phyloP scores from a whole-genome alignment of 2,888 invertebrate species.

The Lumbricus terrestris region DNA sequence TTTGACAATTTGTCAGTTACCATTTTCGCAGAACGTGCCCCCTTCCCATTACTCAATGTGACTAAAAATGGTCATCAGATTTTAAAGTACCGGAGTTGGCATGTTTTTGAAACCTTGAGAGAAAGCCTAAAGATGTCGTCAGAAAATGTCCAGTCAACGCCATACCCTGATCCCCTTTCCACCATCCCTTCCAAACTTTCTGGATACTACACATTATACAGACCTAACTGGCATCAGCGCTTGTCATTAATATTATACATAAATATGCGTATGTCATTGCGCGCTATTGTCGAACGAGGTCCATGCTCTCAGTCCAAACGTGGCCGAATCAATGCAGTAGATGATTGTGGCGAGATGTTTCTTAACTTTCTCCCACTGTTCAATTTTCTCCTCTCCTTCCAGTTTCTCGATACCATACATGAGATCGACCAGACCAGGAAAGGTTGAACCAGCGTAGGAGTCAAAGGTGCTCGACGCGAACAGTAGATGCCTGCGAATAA shows the following conservation, averaged over 20 bases:
- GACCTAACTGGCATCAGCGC: not conserved
- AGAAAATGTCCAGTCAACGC: no score
- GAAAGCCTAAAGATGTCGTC: no score
- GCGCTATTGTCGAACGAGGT: not conserved
- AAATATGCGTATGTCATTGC: not conserved
- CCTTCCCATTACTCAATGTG: no score
- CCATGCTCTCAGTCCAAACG: not conserved
- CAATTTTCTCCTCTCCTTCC: not conserved
- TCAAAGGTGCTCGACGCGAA: slow-evolving; percentile 53
- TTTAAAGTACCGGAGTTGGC: no score
- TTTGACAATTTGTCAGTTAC: no score
- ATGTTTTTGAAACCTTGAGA: no score
- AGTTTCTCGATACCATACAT: slow-evolving; percentile 44
- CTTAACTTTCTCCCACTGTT: slow-evolving; percentile 21
- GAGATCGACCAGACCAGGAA: slow-evolving; percentile 52
- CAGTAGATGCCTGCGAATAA: slow-evolving; percentile 47
- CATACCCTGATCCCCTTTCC: no score
- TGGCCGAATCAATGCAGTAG: slow-evolving; percentile 12
- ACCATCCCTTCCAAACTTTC: no score
- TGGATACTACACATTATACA: no score
- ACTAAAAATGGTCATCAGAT: no score
- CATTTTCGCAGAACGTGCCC: no score
- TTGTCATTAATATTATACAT: not conserved
- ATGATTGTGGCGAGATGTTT: slow-evolving; percentile 18
- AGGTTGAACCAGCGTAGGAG: slow-evolving; percentile 50